A percentile compares a stretch with the other conserved stretches of the same genome.
Evolutionary conservation across 2,113 vertebrate genomes (phyloP).

Genomic region (human (Homo sapiens)): DNA sequence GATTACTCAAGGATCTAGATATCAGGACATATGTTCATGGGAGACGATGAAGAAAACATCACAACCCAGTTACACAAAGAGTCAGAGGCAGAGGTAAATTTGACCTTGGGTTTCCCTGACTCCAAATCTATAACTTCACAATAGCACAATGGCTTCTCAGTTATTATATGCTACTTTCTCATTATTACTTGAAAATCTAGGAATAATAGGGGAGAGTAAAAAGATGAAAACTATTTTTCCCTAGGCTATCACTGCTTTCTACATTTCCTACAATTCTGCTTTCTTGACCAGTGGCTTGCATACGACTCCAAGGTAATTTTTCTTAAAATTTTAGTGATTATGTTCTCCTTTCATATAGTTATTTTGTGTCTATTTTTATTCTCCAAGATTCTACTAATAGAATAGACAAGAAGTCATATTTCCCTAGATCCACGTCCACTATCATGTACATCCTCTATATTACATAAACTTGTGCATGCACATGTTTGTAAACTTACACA

Average conservation of each 20-base stretch:
- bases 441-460: not conserved
- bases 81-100: not conserved
- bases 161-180: not conserved
- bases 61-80: not conserved
- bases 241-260: not conserved
- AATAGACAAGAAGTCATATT: not conserved
- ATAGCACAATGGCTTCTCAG: not conserved
- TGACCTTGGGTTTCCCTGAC: not conserved
- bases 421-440: not conserved
- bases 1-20: not conserved
- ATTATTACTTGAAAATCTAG: not conserved
- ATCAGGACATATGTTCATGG: not conserved
- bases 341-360: not conserved
- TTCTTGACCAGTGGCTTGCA: not conserved
- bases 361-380: not conserved
- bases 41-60: not conserved
- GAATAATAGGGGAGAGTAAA: not conserved
- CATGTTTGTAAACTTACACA: no score
- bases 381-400: not conserved
- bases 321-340: not conserved
- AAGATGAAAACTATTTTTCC: not conserved
- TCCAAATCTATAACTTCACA: not conserved
- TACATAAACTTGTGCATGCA: not conserved
- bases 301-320: not conserved
- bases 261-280: not conserved